These are phyloP conservation scores for Tetragonula carbonaria DNA, from an alignment of 2,888 invertebrate genomes.

Conservation along the genomic window DNA sequence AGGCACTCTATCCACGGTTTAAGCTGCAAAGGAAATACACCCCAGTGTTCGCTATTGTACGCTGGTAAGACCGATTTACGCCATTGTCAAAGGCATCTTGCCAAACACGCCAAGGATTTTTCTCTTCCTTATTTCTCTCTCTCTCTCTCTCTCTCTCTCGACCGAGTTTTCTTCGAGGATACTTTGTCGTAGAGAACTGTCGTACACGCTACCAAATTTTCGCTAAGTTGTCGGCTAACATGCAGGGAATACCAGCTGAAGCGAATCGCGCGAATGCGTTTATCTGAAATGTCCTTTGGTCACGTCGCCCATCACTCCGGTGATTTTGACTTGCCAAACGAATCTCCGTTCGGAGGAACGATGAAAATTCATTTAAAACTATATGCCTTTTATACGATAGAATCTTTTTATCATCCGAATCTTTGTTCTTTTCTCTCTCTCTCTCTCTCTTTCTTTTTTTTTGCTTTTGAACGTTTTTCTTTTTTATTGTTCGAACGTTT, in stretches of 20 bases:
- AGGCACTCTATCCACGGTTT: slow-evolving; percentile 70
- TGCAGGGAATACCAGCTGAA: slow-evolving; percentile 38
- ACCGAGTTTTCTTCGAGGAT: slow-evolving; percentile 56
- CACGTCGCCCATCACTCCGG: not conserved
- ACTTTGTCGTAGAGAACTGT: slow-evolving; percentile 40
- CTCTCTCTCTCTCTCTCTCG: slow-evolving; percentile 22
- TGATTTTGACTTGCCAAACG: not conserved
- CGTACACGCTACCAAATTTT: slow-evolving; percentile 41
- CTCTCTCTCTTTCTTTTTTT: too few relatives aligned
- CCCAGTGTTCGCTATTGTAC: slow-evolving; percentile 57
- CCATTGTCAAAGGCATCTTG: slow-evolving; percentile 61
- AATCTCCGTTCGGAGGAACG: not conserved
- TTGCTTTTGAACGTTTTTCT: not conserved
- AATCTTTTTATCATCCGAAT: slow-evolving; percentile 5
- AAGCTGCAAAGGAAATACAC: slow-evolving; percentile 64
- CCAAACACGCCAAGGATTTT: slow-evolving; percentile 38
- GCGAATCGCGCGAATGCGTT: slow-evolving; percentile 53
- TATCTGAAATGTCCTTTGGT: slow-evolving; percentile 10
- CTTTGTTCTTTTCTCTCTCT: not conserved
- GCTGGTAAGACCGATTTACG: slow-evolving; percentile 66
- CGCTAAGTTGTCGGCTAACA: slow-evolving; percentile 47
- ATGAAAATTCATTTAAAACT: slow-evolving; percentile 1
- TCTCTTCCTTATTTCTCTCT: slow-evolving; percentile 22
- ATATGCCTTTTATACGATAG: not conserved
- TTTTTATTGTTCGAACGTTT: not conserved